These are phyloP conservation scores for Belonocnema kinseyi DNA, from an alignment of 1,140 invertebrate species.

Conservation along the genomic window DNA sequence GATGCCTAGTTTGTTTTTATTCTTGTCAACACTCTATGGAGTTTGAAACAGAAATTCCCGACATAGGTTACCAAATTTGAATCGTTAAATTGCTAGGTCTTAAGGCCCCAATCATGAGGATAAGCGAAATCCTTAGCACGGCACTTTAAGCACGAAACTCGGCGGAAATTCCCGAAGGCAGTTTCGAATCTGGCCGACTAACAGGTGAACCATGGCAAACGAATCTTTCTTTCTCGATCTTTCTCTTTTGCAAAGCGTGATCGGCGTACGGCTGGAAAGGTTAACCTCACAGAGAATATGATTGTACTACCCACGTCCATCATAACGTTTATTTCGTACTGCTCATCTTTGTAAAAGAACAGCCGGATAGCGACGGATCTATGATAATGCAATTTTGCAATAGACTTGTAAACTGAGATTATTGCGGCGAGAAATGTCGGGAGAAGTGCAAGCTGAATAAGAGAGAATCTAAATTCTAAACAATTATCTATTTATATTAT, in stretches of 20 bases:
- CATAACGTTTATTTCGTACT: background rate
- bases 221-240: slow-evolving; percentile 36
- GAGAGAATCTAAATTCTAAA: too few relatives aligned
- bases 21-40: too few relatives aligned
- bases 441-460: background rate
- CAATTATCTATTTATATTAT: too few relatives aligned
- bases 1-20: too few relatives aligned
- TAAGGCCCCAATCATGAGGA: background rate
- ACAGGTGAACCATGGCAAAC: slow-evolving; percentile 41
- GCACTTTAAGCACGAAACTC: background rate
- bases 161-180: slow-evolving; percentile 16
- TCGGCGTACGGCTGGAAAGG: slow-evolving; percentile 3
- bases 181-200: slow-evolving; percentile 32
- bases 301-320: background rate
- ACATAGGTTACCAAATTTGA: background rate
- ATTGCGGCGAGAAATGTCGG: background rate
- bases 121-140: background rate
- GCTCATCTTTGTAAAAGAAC: slow-evolving; percentile 1
- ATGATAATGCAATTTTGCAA: background rate
- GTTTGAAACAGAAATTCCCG: background rate
- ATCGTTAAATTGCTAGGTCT: background rate
- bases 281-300: slow-evolving; percentile 3
- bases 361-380: background rate
- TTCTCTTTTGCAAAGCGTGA: slow-evolving; percentile 31
- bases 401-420: background rate